Percentiles rank a stretch among this genome's conserved stretches.
phyloP scores from a whole-genome alignment of 2,888 invertebrate genomes.

The Cantharis lateralis region DNA sequence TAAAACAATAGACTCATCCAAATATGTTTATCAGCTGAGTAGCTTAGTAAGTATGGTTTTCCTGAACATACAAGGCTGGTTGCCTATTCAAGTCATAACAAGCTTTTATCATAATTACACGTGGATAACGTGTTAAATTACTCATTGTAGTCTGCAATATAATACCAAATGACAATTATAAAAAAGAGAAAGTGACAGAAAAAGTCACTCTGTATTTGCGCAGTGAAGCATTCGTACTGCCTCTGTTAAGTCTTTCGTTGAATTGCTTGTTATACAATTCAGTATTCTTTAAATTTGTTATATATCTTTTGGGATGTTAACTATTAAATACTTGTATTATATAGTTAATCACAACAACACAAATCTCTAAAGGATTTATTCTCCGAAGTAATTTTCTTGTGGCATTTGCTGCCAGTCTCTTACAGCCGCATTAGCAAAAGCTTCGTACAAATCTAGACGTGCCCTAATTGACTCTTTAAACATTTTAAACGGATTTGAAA shows the following conservation, averaged over 20 bases:
- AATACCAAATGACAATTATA: too few species aligned
- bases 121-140: too few species aligned
- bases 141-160: too few species aligned
- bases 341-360: neutral
- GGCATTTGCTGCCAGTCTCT: neutral
- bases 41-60: too few species aligned
- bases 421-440: slow-evolving; percentile 1
- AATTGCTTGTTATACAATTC: neutral
- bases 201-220: neutral
- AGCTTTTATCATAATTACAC: too few species aligned
- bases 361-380: slow-evolving; percentile 1
- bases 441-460: neutral
- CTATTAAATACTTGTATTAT: neutral
- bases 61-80: too few species aligned
- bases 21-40: too few species aligned
- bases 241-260: neutral
- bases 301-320: neutral
- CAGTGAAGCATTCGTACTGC: neutral
- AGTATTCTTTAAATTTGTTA: neutral
- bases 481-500: neutral
- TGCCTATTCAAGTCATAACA: too few species aligned
- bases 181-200: too few species aligned
- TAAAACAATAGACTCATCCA: too few species aligned
- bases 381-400: neutral
- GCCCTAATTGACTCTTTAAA: slow-evolving; percentile 2